These are phyloP conservation scores for Garra rufa DNA, from an alignment of 2,113 vertebrate genomes.

Conservation along the genomic window DNA sequence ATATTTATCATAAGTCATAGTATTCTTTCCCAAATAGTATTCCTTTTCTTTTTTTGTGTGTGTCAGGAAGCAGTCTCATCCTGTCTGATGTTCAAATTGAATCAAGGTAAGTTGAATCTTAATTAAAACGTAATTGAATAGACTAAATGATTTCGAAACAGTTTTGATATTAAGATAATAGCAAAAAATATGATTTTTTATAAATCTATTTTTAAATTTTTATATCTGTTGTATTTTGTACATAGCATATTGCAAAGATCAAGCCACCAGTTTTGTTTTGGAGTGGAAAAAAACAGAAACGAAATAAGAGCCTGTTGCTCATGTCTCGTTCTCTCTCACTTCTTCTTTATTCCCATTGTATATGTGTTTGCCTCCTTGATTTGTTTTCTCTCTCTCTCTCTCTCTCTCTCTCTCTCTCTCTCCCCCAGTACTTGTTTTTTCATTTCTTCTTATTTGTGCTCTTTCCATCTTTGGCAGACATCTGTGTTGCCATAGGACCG, in stretches of 20 bases:
- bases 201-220: no score
- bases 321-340: slow-evolving; percentile 3
- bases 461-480: slow-evolving; percentile 50
- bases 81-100: background rate
- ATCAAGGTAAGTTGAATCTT: background rate
- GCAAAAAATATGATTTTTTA: no score
- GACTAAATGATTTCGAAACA: background rate
- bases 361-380: slow-evolving; percentile 1
- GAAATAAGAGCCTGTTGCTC: background rate
- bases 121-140: background rate
- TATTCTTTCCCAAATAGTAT: background rate
- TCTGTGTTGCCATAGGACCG: slow-evolving; percentile 51
- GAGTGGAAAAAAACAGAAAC: background rate
- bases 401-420: slow-evolving; percentile 49
- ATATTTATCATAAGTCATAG: background rate
- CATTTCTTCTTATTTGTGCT: slow-evolving; percentile 39
- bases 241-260: background rate
- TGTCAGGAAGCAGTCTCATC: background rate
- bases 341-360: slow-evolving; percentile 16
- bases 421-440: slow-evolving; percentile 41
- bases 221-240: background rate
- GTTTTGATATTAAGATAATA: no score
- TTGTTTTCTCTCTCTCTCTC: slow-evolving; percentile 58
- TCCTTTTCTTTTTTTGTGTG: background rate
- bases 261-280: slow-evolving; percentile 3